phyloP scores from a whole-genome alignment of 1,140 invertebrate species.

The Hylaeus anthracinus region DNA sequence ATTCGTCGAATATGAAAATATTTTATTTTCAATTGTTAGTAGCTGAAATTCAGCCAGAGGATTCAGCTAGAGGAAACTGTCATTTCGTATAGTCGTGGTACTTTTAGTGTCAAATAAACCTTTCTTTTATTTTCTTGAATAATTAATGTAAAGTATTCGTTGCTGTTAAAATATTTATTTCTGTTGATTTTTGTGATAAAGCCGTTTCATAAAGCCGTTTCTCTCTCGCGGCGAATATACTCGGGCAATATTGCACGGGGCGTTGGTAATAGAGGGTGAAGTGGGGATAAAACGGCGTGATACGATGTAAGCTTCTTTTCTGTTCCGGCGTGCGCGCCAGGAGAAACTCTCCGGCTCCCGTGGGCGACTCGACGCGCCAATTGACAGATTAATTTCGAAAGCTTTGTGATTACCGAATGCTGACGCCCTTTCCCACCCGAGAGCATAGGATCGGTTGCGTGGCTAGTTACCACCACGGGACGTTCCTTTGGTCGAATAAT shows the following conservation, averaged over 20 bases:
- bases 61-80: no score
- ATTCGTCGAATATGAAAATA: background rate
- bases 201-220: background rate
- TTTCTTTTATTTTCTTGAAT: no score
- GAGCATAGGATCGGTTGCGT: background rate
- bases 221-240: constrained; percentile 6
- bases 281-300: constrained; percentile 25
- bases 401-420: background rate
- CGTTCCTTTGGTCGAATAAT: constrained; percentile 1
- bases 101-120: no score
- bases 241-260: background rate
- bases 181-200: no score
- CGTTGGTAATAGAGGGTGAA: background rate
- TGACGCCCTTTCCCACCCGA: background rate
- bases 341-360: background rate
- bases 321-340: background rate
- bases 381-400: constrained; percentile 32
- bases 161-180: no score
- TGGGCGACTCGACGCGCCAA: background rate
- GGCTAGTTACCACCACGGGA: background rate
- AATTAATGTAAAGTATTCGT: no score
- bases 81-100: no score
- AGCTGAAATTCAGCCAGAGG: no score
- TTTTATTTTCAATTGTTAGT: no score
- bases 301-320: constrained; percentile 40